phyloP scores from a whole-genome alignment of 1,140 invertebrate species.

The Colletes gigas region DNA sequence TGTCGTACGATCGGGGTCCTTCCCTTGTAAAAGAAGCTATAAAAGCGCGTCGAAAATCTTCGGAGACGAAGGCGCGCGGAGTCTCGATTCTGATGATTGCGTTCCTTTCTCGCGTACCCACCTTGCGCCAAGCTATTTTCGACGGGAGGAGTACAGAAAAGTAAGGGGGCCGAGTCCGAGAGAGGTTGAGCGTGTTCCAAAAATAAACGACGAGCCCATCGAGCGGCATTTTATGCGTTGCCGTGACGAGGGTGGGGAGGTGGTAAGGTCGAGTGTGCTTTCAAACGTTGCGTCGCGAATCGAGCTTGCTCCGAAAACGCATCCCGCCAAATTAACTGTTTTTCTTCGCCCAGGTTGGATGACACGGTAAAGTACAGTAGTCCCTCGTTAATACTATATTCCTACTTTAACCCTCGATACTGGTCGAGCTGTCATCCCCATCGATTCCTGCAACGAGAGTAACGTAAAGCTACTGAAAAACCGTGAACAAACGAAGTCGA shows the following conservation, averaged over 20 bases:
- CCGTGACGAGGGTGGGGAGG: slow-evolving; percentile 2
- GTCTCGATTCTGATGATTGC: slow-evolving; percentile 48
- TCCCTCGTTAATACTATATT: too few species aligned
- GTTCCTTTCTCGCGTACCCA: slow-evolving; percentile 50
- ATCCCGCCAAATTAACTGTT: slow-evolving; percentile 13
- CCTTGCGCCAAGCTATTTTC: slow-evolving; percentile 64
- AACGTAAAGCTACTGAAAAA: too few species aligned
- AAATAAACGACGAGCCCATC: slow-evolving; percentile 68
- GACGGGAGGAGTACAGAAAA: slow-evolving; percentile 58
- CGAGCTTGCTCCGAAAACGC: slow-evolving; percentile 18
- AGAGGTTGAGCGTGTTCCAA: slow-evolving; percentile 61
- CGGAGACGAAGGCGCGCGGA: slow-evolving; percentile 9
- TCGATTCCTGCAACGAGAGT: too few species aligned
- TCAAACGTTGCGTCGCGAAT: slow-evolving; percentile 29
- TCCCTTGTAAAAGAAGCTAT: slow-evolving; percentile 21
- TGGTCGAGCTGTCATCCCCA: too few species aligned
- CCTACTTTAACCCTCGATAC: too few species aligned
- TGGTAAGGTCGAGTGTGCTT: slow-evolving; percentile 55
- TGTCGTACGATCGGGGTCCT: background rate
- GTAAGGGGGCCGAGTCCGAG: slow-evolving; percentile 60
- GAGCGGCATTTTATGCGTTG: slow-evolving; percentile 50
- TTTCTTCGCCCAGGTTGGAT: background rate
- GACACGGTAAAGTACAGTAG: too few species aligned
- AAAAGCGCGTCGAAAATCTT: background rate
- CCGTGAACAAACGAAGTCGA: too few species aligned